phyloP scores from a whole-genome alignment of 1,140 invertebrate species.

The Diachasma alloeum region DNA sequence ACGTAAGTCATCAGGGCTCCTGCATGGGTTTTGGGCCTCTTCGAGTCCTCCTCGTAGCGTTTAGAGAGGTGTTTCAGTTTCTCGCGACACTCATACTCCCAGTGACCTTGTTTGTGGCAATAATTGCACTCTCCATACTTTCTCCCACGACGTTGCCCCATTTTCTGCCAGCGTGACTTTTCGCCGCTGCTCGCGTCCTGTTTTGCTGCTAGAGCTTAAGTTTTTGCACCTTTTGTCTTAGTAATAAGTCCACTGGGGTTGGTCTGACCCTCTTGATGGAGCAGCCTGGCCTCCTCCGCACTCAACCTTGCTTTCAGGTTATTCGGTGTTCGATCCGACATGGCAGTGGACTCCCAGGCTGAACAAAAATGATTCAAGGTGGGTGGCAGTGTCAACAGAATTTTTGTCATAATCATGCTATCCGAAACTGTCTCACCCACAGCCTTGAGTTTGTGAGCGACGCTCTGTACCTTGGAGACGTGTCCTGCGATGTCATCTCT shows the following conservation, averaged over 20 bases:
- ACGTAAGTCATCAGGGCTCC: neutral
- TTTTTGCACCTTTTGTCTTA: no score
- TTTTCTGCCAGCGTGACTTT: neutral
- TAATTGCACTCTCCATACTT: slow-evolving; percentile 18
- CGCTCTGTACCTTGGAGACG: slow-evolving; percentile 41
- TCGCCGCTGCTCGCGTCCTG: neutral
- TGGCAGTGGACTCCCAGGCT: slow-evolving; percentile 48
- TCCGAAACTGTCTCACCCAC: slow-evolving; percentile 44
- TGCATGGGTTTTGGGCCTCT: neutral
- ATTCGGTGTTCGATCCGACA: slow-evolving; percentile 38
- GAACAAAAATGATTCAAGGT: slow-evolving; percentile 47
- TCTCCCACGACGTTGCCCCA: neutral
- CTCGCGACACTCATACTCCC: no score
- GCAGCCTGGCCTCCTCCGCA: slow-evolving; percentile 35
- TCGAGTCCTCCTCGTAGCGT: neutral
- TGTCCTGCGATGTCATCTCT: slow-evolving; percentile 39
- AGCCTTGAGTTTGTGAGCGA: slow-evolving; percentile 41
- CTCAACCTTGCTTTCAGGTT: slow-evolving; percentile 45
- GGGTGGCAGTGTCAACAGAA: slow-evolving; percentile 46
- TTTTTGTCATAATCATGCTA: slow-evolving; percentile 48
- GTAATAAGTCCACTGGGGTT: neutral
- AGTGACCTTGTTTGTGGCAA: slow-evolving; percentile 18
- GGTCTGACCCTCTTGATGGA: neutral
- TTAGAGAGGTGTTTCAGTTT: slow-evolving; percentile 18
- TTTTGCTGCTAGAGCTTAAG: neutral